Evolutionary conservation across 1,140 invertebrate species (phyloP).

Genomic region (Neuroterus valhalla): DNA sequence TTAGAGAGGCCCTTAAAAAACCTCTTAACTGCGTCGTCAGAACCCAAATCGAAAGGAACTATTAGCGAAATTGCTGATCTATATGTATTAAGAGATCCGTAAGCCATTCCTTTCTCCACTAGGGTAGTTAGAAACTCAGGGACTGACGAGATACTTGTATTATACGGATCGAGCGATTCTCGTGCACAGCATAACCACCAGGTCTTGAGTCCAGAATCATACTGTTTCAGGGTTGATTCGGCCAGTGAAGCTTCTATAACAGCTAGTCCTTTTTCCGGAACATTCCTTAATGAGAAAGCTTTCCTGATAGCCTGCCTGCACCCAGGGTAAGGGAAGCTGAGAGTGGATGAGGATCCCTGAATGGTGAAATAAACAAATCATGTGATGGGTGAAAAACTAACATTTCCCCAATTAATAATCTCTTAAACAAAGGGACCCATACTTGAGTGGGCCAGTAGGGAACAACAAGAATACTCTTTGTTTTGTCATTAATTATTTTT

Average conservation of each 20-base stretch:
- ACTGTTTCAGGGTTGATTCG: neutral
- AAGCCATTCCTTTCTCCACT: neutral
- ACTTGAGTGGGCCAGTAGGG: slow-evolving; percentile 23
- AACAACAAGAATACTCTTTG: slow-evolving; percentile 21
- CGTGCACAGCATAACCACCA: neutral
- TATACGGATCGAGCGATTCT: neutral
- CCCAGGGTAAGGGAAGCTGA: neutral
- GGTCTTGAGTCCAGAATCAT: neutral
- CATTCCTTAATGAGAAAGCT: neutral
- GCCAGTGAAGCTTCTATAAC: neutral
- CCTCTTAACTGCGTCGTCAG: no score
- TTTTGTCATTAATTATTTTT: slow-evolving; percentile 46
- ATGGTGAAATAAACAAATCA: neutral
- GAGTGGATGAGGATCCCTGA: neutral
- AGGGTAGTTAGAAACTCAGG: neutral
- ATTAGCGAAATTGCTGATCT: no score
- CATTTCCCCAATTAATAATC: neutral
- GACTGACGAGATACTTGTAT: neutral
- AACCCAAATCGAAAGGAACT: no score
- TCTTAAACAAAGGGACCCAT: slow-evolving; percentile 19
- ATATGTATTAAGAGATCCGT: neutral
- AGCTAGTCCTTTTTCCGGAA: neutral
- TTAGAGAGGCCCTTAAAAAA: no score
- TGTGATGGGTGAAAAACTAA: neutral
- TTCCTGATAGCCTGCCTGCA: neutral